phyloP scores from a whole-genome alignment of 1,140 invertebrate species.

The Hestina assimilis region DNA sequence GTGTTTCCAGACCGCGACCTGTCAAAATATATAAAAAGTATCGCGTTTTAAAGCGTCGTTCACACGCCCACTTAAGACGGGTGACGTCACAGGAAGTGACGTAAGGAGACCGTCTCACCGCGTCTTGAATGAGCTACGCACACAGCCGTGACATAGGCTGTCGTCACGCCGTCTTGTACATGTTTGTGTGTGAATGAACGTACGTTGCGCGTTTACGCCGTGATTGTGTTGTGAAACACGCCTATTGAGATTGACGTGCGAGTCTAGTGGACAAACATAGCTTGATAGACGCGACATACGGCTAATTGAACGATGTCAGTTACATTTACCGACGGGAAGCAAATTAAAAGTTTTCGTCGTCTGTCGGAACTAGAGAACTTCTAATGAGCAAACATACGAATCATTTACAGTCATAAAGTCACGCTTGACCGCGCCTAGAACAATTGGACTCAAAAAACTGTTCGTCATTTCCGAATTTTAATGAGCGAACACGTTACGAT shows the following conservation, averaged over 20 bases:
- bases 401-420: slow-evolving; percentile 56
- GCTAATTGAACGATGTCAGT: slow-evolving; percentile 63
- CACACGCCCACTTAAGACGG: slow-evolving; percentile 66
- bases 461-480: slow-evolving; percentile 76
- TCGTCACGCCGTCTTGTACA: slow-evolving; percentile 19
- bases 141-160: slow-evolving; percentile 32
- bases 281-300: slow-evolving; percentile 43
- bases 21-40: slow-evolving; percentile 61
- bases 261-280: slow-evolving; percentile 51
- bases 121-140: slow-evolving; percentile 67
- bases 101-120: slow-evolving; percentile 55
- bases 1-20: slow-evolving; percentile 40
- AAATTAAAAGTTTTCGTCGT: slow-evolving; percentile 49
- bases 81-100: slow-evolving; percentile 69
- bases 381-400: slow-evolving; percentile 57
- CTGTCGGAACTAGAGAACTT: slow-evolving; percentile 45
- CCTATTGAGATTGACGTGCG: slow-evolving; percentile 61
- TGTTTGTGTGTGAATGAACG: slow-evolving; percentile 61
- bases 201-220: slow-evolving; percentile 58
- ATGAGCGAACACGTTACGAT: slow-evolving; percentile 61
- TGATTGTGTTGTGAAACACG: slow-evolving; percentile 46
- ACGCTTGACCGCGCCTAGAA: slow-evolving; percentile 62
- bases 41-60: slow-evolving; percentile 45
- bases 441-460: slow-evolving; percentile 67
- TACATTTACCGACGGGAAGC: slow-evolving; percentile 43